Base-by-base conservation (phyloP, 1,140 invertebrate species). In the Zaprionus inermis region DNA sequence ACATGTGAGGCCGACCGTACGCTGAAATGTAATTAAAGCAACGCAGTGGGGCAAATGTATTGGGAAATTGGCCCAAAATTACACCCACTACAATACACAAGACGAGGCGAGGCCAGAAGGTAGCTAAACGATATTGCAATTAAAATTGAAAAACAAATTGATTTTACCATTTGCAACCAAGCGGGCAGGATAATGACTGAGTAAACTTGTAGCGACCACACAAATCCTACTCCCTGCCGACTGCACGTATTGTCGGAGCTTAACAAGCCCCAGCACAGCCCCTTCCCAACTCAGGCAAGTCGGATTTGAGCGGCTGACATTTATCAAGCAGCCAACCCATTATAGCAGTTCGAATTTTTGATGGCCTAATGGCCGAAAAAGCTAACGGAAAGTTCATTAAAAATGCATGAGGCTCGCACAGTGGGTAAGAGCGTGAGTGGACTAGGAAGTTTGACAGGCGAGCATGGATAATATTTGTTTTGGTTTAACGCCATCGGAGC, bases 1-100 rank as follows among this genome's bases (percentile, higher is more conserved):
- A 77, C 76, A 77, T 71, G 61, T 77, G 55, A 72, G 49, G 16
- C 38, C 58, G 63, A 65, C 66, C 70, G 60, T 34, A 58, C 65
- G 70, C 52, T 81, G 55, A 81, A 78, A 59, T 78, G 78, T 86
- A 86, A 85, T 85, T 85, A 81, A 66, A 65, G 64, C n/a, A 51
- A 38, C 14, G 18, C 24, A 20, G 41, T 22, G 20, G 51, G 20
- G n/a, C 38, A 44, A 44, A n/a, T 44, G 38, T 44, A 16, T 44
- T 44, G 38, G 22, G 28, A 46, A 52, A 54, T 54, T 20, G 49
- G 7, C 34, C 38, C 20, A 16, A 22, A 14, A 41, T 20, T 58
- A 68, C 46, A 28, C 54, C 57, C 20, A 49, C 56, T 49, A 28
- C 36, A 14, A 12, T 36, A 9, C 9, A 11, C 41, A 11, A 46